A percentile compares a stretch with the other conserved stretches of the same genome.
Evolutionary conservation across 2,888 invertebrate species (phyloP).

Genomic region (Cremastinae sp.): DNA sequence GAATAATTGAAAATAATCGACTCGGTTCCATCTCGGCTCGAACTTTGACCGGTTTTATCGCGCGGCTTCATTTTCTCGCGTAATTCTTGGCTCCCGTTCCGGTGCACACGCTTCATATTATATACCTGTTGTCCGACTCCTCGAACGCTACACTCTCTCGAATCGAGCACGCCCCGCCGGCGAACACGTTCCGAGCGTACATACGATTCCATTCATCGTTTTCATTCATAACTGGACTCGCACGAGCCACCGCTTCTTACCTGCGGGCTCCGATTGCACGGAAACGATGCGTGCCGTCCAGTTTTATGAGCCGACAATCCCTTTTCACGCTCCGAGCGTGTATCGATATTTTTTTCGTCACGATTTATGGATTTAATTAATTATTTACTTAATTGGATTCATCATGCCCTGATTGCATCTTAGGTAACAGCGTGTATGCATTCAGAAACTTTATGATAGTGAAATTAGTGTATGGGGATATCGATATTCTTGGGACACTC

Average conservation of each 20-base stretch:
- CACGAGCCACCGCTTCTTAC: slow-evolving; percentile 59
- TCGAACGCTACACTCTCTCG: slow-evolving; percentile 34
- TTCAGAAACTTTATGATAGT: no score
- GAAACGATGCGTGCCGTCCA: slow-evolving; percentile 52
- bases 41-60: background rate
- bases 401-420: no score
- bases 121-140: slow-evolving; percentile 29
- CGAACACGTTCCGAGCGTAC: slow-evolving; percentile 61
- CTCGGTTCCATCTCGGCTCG: background rate
- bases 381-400: no score
- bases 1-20: slow-evolving; percentile 32
- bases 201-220: slow-evolving; percentile 64
- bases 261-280: slow-evolving; percentile 52
- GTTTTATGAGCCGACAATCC: slow-evolving; percentile 55
- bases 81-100: slow-evolving; percentile 11
- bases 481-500: no score
- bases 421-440: no score
- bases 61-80: background rate
- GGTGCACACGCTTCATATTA: slow-evolving; percentile 28
- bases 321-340: no score
- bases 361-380: no score
- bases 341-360: no score
- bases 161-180: slow-evolving; percentile 53
- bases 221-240: slow-evolving; percentile 67
- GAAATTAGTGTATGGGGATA: no score